Evolutionary conservation across 1,140 invertebrate species (phyloP), one percentile per base, ranked within the genome.

Genomic region (Drosophila tropicalis): DNA sequence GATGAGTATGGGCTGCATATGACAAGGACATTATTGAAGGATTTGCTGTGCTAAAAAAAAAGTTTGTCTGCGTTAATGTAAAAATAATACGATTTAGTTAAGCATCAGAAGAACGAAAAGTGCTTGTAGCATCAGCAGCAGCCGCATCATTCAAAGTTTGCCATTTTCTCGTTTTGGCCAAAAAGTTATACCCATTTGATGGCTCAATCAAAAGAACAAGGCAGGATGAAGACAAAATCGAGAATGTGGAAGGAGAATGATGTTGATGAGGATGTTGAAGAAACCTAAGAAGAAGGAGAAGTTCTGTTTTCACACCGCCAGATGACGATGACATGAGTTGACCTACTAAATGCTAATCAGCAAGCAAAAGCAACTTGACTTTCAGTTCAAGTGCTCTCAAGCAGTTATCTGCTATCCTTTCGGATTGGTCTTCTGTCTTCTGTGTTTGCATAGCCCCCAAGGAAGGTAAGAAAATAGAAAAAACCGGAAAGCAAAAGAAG

Each of bases 321-420:
- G 62, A 70, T 75, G 63, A 70, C 73, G 66, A 68, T 63, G 70
- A 58, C 57, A 47, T 67, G 70, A 78, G 77, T 70, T 87, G 84
- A 89, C 84, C 84, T 65, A 89, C 84, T 87, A 89, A 87, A 87
- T 87, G 84, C 83, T 87, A 87, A 87, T 89, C 83, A 87, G 44
- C 44, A 51, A 51, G 44, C 9, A 22, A 22, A 51, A 22, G 70
- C 51, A 76, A 77, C 69, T 78, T 73, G 69, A 79, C 76, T 78
- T 72, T 74, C 56, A 54, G 76, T 87, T 67, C 54, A 87, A 70
- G 79, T 67, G 54, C 66, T 70, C 67, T 56, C 22, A 41, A 25
- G 40, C 62, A 58, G 55, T 36, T 44, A 57, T 39, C 56, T 56
- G 40, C 12, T 44, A 19, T 29, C 17, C 60, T 47, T 51, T 60